Evolutionary conservation across 2,888 invertebrate species (phyloP).

Genomic region (Ennomos quercinarius): DNA sequence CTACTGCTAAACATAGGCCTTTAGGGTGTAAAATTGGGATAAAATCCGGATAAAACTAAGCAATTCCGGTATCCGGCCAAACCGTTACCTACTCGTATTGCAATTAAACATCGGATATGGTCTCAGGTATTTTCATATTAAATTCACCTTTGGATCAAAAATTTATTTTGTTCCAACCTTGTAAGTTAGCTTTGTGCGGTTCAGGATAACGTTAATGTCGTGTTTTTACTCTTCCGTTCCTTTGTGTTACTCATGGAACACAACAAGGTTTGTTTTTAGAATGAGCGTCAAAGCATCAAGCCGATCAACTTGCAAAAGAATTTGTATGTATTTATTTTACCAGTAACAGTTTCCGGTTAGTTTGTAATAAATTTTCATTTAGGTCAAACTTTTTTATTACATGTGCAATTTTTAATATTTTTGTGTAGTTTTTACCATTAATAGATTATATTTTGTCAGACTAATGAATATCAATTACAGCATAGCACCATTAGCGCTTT

Average conservation of each 20-base stretch:
- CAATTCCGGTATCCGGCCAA: slow-evolving; percentile 10
- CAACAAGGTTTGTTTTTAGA: slow-evolving; percentile 2
- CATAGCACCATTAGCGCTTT: too few species aligned
- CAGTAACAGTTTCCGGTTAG: neutral
- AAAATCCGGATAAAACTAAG: too few species aligned
- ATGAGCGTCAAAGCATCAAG: slow-evolving; percentile 6
- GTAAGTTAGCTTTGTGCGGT: slow-evolving; percentile 24
- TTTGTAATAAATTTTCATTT: too few species aligned
- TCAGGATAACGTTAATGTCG: slow-evolving; percentile 20
- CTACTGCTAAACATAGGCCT: too few species aligned
- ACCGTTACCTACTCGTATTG: neutral
- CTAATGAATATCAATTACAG: too few species aligned
- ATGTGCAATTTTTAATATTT: too few species aligned
- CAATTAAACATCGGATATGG: slow-evolving; percentile 48
- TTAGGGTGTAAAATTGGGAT: too few species aligned
- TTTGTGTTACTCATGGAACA: slow-evolving; percentile 5
- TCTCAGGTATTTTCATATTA: slow-evolving; percentile 52
- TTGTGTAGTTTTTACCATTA: too few species aligned
- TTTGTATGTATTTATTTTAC: neutral
- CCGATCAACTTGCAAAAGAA: slow-evolving; percentile 7
- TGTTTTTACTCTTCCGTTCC: slow-evolving; percentile 21
- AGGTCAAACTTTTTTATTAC: too few species aligned
- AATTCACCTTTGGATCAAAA: slow-evolving; percentile 41
- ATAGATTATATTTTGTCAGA: too few species aligned
- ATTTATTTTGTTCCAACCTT: slow-evolving; percentile 29